Percentiles rank a stretch among this genome's conserved stretches.
These are phyloP conservation scores for Drosophila cognata DNA, from an alignment of 2,888 invertebrate genomes.

Conservation along the genomic window DNA sequence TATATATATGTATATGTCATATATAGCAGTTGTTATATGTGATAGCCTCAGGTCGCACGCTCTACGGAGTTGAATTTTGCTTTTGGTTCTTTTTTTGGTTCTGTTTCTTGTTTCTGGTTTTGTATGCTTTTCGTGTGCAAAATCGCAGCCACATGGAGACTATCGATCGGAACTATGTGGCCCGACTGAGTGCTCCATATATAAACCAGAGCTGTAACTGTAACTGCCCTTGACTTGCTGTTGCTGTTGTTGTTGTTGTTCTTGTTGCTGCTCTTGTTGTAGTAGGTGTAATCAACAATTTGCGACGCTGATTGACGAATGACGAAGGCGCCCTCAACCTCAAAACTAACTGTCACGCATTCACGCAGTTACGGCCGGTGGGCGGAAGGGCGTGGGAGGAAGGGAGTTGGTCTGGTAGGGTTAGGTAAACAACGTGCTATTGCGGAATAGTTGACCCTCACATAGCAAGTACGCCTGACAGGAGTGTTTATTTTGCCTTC, in stretches of 20 bases:
- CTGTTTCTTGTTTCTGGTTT: conserved; percentile 49
- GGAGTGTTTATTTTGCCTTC: background rate
- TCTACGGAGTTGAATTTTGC: conserved; percentile 32
- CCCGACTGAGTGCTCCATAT: conserved; percentile 53
- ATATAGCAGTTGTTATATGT: conserved; percentile 40
- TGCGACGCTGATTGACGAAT: conserved; percentile 78
- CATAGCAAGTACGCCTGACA: conserved; percentile 1
- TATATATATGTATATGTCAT: conserved; percentile 25
- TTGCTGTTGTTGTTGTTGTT: conserved; percentile 18
- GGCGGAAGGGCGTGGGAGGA: background rate
- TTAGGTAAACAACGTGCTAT: background rate
- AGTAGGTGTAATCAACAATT: conserved; percentile 80
- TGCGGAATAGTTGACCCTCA: conserved; percentile 9
- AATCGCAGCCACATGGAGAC: conserved; percentile 66
- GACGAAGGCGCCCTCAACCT: conserved; percentile 36
- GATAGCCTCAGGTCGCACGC: conserved; percentile 55
- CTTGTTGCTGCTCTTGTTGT: conserved; percentile 42
- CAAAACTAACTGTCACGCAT: conserved; percentile 38
- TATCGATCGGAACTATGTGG: conserved; percentile 53
- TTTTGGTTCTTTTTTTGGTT: conserved; percentile 15
- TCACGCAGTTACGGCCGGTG: conserved; percentile 38
- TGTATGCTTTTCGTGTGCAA: conserved; percentile 73
- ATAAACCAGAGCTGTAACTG: conserved; percentile 43
- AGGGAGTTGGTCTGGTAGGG: background rate
- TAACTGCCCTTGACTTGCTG: conserved; percentile 73